Percentiles rank a stretch among this genome's conserved stretches.
Evolutionary conservation across 2,797 vertebrate genomes (phyloP).

Genomic region (Pangasius mekongensis): DNA sequence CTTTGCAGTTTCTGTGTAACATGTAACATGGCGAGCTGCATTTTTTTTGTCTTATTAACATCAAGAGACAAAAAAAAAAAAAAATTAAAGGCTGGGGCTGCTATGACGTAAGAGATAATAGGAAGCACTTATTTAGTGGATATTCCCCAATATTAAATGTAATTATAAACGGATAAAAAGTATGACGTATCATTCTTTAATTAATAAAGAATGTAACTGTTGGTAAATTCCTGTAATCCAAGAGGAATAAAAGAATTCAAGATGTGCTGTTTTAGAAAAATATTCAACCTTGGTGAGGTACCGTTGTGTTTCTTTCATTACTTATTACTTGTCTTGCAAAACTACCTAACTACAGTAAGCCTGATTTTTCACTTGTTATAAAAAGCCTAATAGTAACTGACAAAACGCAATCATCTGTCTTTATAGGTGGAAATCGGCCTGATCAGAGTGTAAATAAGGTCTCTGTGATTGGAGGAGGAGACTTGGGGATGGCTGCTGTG

Average conservation of each 20-base stretch:
- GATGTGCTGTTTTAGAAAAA: not conserved
- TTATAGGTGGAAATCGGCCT: slow-evolving; percentile 65
- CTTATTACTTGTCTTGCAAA: not conserved
- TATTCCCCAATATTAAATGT: not conserved
- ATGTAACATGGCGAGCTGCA: not conserved
- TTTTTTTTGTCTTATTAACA: not conserved
- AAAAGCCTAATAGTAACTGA: not conserved
- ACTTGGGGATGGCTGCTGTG: slow-evolving; percentile 88
- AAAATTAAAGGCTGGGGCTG: not conserved
- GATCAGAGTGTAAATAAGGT: slow-evolving; percentile 78
- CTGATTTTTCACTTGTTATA: not conserved
- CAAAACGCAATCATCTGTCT: not conserved
- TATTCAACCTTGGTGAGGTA: not conserved
- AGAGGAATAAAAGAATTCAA: not conserved
- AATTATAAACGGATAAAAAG: not conserved
- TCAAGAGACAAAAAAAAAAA: not conserved
- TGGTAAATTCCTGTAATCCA: not conserved
- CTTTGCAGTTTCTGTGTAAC: not conserved
- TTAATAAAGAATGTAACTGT: not conserved
- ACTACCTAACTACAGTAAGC: not conserved
- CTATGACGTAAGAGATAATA: not conserved
- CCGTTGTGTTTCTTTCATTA: not conserved
- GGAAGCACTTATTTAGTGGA: not conserved
- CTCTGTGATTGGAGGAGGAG: slow-evolving; percentile 90
- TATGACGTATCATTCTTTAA: not conserved